Conservation (phyloP, 2,888 invertebrate species). For the Xylophagus ater region DNA sequence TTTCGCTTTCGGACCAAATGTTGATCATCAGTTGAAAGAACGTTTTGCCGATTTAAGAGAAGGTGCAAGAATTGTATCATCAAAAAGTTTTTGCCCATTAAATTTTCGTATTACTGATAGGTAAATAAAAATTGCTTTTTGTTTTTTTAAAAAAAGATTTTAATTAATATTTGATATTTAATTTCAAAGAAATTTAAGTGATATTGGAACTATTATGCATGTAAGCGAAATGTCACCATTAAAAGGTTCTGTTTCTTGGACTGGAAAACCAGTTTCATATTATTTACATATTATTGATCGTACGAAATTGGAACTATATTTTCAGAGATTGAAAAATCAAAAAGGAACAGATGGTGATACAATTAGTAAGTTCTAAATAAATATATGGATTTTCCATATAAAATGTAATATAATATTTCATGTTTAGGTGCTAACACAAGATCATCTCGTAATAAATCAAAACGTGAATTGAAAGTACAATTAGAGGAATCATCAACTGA, state of each 20-base stretch:
- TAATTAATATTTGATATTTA: slow-evolving; percentile 3
- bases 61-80: slow-evolving; percentile 93
- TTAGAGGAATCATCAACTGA: slow-evolving; percentile 25
- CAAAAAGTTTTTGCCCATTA: slow-evolving; percentile 97
- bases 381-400: background rate
- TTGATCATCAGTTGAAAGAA: slow-evolving; percentile 94
- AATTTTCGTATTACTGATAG: slow-evolving; percentile 95
- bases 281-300: slow-evolving; percentile 97
- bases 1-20: slow-evolving; percentile 96
- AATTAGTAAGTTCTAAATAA: slow-evolving; percentile 22
- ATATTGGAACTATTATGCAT: slow-evolving; percentile 98
- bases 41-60: slow-evolving; percentile 92
- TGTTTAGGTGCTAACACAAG: slow-evolving; percentile 21
- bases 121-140: slow-evolving; percentile 21
- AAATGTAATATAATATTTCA: background rate
- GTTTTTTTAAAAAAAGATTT: background rate
- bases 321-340: slow-evolving; percentile 87
- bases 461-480: slow-evolving; percentile 42
- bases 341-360: slow-evolving; percentile 47
- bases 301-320: slow-evolving; percentile 92
- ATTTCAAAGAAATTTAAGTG: slow-evolving; percentile 69
- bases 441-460: slow-evolving; percentile 39
- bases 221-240: slow-evolving; percentile 93
- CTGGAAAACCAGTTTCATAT: slow-evolving; percentile 96
- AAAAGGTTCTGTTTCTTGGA: slow-evolving; percentile 97